Conservation (phyloP, 92 coral and sea anemone genomes). For the Phymanthus crucifer region DNA sequence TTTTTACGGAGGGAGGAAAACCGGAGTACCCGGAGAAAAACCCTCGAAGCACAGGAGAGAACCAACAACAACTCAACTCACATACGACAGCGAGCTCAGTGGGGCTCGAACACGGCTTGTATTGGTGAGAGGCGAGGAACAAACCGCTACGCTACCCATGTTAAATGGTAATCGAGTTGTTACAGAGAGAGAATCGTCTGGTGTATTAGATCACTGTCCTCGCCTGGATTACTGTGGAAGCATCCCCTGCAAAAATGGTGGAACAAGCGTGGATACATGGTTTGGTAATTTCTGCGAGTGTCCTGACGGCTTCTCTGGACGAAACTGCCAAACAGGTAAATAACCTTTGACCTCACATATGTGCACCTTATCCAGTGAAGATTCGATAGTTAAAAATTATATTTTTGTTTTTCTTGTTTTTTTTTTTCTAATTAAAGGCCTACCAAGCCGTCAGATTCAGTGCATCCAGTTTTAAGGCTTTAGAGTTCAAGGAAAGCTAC, state of each 20-base stretch:
- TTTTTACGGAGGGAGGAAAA: no score
- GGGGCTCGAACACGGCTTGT: no score
- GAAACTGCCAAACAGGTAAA: conserved; percentile 78
- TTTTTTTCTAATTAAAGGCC: conserved; percentile 27
- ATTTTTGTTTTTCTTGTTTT: no score
- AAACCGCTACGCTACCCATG: no score
- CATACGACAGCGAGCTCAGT: no score
- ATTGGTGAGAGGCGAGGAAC: no score
- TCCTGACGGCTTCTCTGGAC: conserved; percentile 65
- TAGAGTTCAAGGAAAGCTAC: conserved; percentile 80
- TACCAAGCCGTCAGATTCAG: conserved; percentile 72
- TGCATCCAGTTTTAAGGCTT: conserved; percentile 61
- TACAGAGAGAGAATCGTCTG: conserved; percentile 44
- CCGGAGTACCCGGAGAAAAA: no score
- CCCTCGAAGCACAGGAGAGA: no score
- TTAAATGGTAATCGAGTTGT: conserved; percentile 63
- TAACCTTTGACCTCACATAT: neutral
- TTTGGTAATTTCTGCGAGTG: conserved; percentile 86
- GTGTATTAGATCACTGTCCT: conserved; percentile 74
- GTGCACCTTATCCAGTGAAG: conserved; percentile 7
- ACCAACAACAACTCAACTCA: no score
- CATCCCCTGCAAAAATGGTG: conserved; percentile 63
- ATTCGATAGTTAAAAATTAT: neutral
- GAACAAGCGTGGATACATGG: conserved; percentile 89
- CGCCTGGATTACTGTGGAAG: conserved; percentile 66